Evolutionary conservation across 1,140 invertebrate genomes (phyloP), one percentile per base, ranked within the genome.

Genomic region (Drosophila obscura): DNA sequence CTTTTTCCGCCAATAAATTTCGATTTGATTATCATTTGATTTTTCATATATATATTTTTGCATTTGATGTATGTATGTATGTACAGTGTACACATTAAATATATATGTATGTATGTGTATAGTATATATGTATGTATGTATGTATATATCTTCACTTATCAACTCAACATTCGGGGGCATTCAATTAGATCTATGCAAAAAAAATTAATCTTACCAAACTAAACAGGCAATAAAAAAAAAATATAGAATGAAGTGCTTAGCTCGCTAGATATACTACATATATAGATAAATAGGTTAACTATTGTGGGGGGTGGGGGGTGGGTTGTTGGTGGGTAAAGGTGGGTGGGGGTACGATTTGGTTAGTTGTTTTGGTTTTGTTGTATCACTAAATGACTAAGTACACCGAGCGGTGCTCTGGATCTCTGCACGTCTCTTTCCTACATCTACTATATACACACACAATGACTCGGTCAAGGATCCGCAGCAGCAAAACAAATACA

Each of bases 381-480:
- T 69, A 77, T 69, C 82, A 87, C 73, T 85, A 74, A 73, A 73
- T 55, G 73, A 77, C 63, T 65, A 58, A n/a, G n/a, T n/a, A n/a
- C n/a, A n/a, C n/a, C n/a, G n/a, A n/a, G n/a, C n/a, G n/a, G n/a
- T n/a, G n/a, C 28, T 31, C 24, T 7, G 11, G 13, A 11, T 7
- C 35, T 22, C 22, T 11, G 26, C 15, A 5, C 11, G 53, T 43
- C n/a, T 55, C 35, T 22, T 43, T 19, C 15, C 28, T 35, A 8
- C 28, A 13, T 43, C 16, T 57, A 60, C 16, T 57, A 60, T 22
- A 45, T 72, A 78, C 73, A 43, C 69, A 80, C 71, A 80, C 65
- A 50, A 69, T 71, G 67, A 71, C 67, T 71, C 43, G 35, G 67
- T 71, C 67, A 71, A 43, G 51, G 65, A 19, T 69, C 24, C 15